Evolutionary conservation across 2,113 vertebrate species (phyloP), one percentile per base, ranked within the genome.

Genomic region (Ptychochromis oligacanthus): DNA sequence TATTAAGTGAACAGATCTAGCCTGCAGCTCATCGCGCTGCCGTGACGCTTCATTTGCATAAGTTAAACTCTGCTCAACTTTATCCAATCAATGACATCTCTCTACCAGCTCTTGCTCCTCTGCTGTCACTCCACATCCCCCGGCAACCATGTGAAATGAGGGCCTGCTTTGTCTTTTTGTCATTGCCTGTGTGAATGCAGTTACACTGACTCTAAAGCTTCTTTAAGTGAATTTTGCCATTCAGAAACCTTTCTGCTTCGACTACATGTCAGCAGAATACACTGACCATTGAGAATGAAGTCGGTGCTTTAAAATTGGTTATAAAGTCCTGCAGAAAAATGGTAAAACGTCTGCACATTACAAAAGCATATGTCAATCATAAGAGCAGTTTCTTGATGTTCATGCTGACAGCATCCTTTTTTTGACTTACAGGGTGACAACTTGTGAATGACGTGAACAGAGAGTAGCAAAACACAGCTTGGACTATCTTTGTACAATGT

Each of bases 51-150:
- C 28, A 3, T 31, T 31, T 31, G 4, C 4, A 31, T 38, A 24
- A 26, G 49, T 65, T 52, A 58, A 75, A 56, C 24, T 57, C 6
- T 31, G 64, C 4, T n/a, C 24, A 82, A 34, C 74, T 60, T 38
- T 20, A 12, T 78, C 31, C 26, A 14, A 9, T 62, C n/a, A 2
- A 57, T 57, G 84, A 49, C 57, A 78, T 65, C 28, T 38, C 43
- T 58, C 54, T 46, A 34, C 36, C 61, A 56, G 61, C 61, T 64
- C 40, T 31, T 18, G 38, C 74, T 60, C 55, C 4, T 13, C 34
- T 62, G 12, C 84, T 78, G 84, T 86, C 84, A 64, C 56, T 74
- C 34, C 84, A 46, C 80, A 75, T 82, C 65, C 52, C 49, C 55
- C 34, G 18, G 24, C 61, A 72, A 15, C 31, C 61, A 6, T 20